Percentiles rank a stretch among this genome's conserved stretches.
These are phyloP conservation scores for Amphipyra tragopoginis DNA, from an alignment of 2,888 invertebrate genomes.

Conservation along the genomic window DNA sequence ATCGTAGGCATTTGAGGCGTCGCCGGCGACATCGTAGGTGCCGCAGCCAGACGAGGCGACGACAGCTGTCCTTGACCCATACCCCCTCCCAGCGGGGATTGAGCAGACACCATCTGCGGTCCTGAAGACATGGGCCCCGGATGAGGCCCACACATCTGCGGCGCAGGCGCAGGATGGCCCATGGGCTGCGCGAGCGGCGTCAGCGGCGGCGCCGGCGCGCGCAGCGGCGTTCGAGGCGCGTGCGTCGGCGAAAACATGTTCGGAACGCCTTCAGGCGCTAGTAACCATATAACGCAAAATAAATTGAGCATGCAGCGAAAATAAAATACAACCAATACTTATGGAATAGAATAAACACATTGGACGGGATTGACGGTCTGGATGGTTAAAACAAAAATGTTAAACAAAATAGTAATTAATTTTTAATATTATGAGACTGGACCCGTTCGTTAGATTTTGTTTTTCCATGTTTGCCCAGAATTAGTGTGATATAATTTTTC, in stretches of 20 bases:
- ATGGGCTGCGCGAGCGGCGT: conserved; percentile 64
- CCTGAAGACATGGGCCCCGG: conserved; percentile 77
- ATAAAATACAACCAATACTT: conserved; percentile 54
- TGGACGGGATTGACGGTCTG: not conserved
- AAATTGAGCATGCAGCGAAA: conserved; percentile 69
- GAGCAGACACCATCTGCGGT: conserved; percentile 73
- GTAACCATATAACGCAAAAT: conserved; percentile 78
- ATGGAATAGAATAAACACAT: conserved; percentile 16
- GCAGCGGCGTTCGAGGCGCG: conserved; percentile 77
- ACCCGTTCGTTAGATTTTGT: too few species aligned
- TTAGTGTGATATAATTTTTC: too few species aligned
- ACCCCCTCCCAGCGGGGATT: conserved; percentile 66
- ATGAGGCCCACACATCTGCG: conserved; percentile 70
- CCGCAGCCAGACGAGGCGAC: conserved; percentile 83
- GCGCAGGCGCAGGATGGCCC: conserved; percentile 56
- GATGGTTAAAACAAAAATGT: too few species aligned
- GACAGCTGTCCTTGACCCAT: conserved; percentile 78
- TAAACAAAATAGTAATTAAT: too few species aligned
- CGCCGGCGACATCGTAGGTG: conserved; percentile 85
- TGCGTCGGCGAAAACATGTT: conserved; percentile 85
- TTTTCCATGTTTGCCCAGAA: too few species aligned
- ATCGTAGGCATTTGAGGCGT: conserved; percentile 84
- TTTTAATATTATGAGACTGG: too few species aligned
- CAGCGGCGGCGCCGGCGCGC: conserved; percentile 75
- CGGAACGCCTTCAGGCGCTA: conserved; percentile 87